Base-by-base conservation (phyloP, 2,113 vertebrate genomes). In the Antechinus stuartii region DNA sequence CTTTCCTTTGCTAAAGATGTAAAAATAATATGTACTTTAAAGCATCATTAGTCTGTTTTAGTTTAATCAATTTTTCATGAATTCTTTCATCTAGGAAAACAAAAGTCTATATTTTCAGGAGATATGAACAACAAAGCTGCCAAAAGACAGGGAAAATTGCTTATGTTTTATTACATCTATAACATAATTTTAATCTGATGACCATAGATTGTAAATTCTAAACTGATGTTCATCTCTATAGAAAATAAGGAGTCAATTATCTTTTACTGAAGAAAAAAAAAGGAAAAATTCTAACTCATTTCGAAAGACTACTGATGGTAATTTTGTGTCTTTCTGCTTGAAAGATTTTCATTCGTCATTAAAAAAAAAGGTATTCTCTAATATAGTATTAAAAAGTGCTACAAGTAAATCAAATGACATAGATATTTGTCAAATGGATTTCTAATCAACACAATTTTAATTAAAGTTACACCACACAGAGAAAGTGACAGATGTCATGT, bases 131-230 rank as follows among this genome's bases (percentile, higher is more conserved):
- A 91, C 11, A 91, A 91, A 91, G 84, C n/a, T 94, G 42, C 93
- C 92, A 95, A 53, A 76, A 93, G 94, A 95, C 35, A 30, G 8
- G 94, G 89, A 94, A 19, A 24, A 93, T 25, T 92, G 57, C 56
- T 54, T 95, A 93, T 54, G 52, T 46, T 95, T 96, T 84, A 56
- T 93, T 90, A 91, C 1, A 90, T 94, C 96, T 84, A 56, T 93
- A 89, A 91, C 1, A 90, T 90, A 23, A 91, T 89, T 94, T 91
- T 95, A 6, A 96, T 68, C 53, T 92, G 95, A 91, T 93, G 50
- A 93, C 42, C 90, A 14, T 53, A 8, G 35, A 95, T 56, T 94
- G 92, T n/a, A 96, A 89, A 95, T 95, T 97, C 93, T 92, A 94
- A 97, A 49, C 35, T 90, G 68, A 84, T 84, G 35, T 94, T 95